Base-by-base conservation (phyloP, 1,140 invertebrate genomes). In the Drosophila gunungcola region DNA sequence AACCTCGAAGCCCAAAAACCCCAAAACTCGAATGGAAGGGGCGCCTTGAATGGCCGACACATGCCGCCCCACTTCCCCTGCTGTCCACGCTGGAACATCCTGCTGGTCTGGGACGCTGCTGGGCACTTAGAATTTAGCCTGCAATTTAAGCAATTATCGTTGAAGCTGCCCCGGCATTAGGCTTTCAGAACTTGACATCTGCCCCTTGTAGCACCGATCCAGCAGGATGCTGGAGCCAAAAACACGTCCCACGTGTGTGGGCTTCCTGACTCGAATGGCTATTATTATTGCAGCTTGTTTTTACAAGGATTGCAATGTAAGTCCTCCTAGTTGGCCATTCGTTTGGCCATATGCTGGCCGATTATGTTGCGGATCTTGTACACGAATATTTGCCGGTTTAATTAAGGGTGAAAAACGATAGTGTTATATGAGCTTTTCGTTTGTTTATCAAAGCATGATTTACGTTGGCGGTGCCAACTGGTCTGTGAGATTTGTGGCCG, bases 121-220 rank as follows among this genome's bases (percentile, higher is more conserved):
- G 67, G 67, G 55, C 80, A 78, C 67, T 83, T 46, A 58, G 58
- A 77, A 77, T 89, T 69, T 67, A 54, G 64, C 48, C 61, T 61
- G 80, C 77, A 88, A 89, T 84, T 88, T 65, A 72, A 52, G 80
- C 84, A 78, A 89, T 89, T 89, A 89, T 83, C 67, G 76, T 63
- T 58, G 62, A 55, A 60, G 63, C 73, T 36, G 65, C 63, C 77
- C 75, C 60, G 58, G 83, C 74, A 62, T 78, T 79, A 64, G 70
- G 58, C 69, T 79, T 51, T 52, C 57, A 58, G 62, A 60, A 72
- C 70, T 62, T 81, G 82, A 72, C 82, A 85, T 85, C 60, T 81
- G 63, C 58, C 60, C 57, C 41, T 34, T 32, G 6, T n/a, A 52
- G 29, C 62, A 39, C 55, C 49, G 39, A 65, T 45, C n/a, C 11